Percentiles rank a stretch among this genome's conserved stretches.
Evolutionary conservation across 92 coral and sea anemone genomes (phyloP).

Genomic region (Porites lobata): DNA sequence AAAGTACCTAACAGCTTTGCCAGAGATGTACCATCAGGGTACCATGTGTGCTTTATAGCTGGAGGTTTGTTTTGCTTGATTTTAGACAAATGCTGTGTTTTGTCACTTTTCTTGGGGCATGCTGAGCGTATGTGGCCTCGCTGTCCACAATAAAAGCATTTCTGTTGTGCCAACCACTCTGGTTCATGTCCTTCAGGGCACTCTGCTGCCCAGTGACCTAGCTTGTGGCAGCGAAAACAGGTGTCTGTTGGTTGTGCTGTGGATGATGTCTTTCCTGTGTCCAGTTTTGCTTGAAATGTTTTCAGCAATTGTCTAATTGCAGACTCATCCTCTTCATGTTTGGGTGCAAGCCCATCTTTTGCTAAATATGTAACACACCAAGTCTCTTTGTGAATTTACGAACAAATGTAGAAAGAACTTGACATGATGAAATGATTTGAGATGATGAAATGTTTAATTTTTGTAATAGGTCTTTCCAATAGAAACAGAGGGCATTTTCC

Average conservation of each 20-base stretch:
- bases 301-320: slow-evolving; percentile 50
- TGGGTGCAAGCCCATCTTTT: slow-evolving; percentile 48
- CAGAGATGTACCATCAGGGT: slow-evolving; percentile 1
- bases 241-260: slow-evolving; percentile 14
- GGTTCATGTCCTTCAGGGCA: slow-evolving; percentile 68
- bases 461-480: slow-evolving; percentile 27
- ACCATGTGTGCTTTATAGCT: slow-evolving; percentile 5
- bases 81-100: not conserved
- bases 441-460: slow-evolving; percentile 15
- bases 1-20: slow-evolving; percentile 26
- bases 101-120: slow-evolving; percentile 17
- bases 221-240: slow-evolving; percentile 46
- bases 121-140: slow-evolving; percentile 37
- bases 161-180: slow-evolving; percentile 51
- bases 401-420: slow-evolving; percentile 53
- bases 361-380: slow-evolving; percentile 59
- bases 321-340: slow-evolving; percentile 42
- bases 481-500: slow-evolving; percentile 35
- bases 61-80: slow-evolving; percentile 6
- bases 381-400: slow-evolving; percentile 35
- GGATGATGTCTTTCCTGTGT: not conserved
- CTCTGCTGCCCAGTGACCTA: slow-evolving; percentile 58
- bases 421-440: not conserved
- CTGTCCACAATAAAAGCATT: slow-evolving; percentile 53
- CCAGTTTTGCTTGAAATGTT: not conserved